phyloP scores from a whole-genome alignment of 2,888 invertebrate species.

The Alloscopus bannaensis region DNA sequence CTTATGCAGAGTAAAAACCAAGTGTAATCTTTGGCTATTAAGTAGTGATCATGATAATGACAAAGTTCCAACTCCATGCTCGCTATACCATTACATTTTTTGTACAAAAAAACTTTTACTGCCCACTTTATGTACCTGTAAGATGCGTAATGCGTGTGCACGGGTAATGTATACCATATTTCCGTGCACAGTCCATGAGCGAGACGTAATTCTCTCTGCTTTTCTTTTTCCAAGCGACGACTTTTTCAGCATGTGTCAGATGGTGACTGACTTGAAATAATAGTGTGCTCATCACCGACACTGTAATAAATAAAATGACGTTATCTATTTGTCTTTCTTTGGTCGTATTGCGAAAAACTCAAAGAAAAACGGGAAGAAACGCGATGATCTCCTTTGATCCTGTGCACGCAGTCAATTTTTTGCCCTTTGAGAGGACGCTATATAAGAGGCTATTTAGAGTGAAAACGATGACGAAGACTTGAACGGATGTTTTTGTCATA shows the following conservation, averaged over 20 bases:
- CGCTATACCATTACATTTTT: no score
- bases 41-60: slow-evolving; percentile 6
- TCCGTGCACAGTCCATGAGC: not conserved
- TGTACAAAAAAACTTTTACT: no score
- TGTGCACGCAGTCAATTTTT: not conserved
- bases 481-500: slow-evolving; percentile 35
- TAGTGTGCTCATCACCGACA: slow-evolving; percentile 32
- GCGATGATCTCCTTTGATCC: not conserved
- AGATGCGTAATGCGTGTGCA: not conserved
- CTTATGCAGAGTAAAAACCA: slow-evolving; percentile 9
- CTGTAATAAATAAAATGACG: slow-evolving; percentile 53
- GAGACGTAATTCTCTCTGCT: slow-evolving; percentile 9
- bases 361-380: slow-evolving; percentile 14
- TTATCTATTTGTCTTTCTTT: slow-evolving; percentile 37
- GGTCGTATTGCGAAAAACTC: slow-evolving; percentile 20
- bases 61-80: no score
- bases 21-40: slow-evolving; percentile 16
- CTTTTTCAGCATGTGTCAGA: slow-evolving; percentile 37
- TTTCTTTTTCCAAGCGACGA: slow-evolving; percentile 9
- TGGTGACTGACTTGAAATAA: slow-evolving; percentile 53
- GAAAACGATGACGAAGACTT: not conserved
- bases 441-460: not conserved
- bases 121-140: no score
- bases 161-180: not conserved
- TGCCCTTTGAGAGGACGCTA: not conserved